Evolutionary conservation across 2,113 vertebrate genomes (phyloP), one percentile per base, ranked within the genome.

Genomic region (Coracopsis vasa): DNA sequence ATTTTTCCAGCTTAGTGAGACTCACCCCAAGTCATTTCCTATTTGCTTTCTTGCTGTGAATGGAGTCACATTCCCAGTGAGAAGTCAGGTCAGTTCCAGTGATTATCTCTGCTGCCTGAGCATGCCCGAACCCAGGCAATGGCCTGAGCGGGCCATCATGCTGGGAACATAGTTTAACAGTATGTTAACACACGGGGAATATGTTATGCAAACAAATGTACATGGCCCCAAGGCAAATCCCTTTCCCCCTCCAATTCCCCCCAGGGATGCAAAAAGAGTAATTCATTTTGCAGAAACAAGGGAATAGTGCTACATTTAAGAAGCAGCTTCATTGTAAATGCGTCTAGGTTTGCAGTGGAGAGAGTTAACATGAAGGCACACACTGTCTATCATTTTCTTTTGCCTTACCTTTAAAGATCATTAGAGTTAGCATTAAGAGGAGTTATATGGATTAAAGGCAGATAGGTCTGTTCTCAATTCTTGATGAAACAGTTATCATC

Each of bases 1-100:
- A 97, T 98, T 98, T 97, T 98, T 95, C 96, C 72, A 21, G 96
- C 89, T 97, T 97, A 97, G 95, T 80, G 72, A 97, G 90, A 91
- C 94, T 97, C 20, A 64, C 97, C 93, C 92, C 20, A 11, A 98
- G 95, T 96, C 95, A 97, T 97, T 98, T 97, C 94, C 97, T 96
- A 91, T 97, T 98, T 97, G 95, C 73, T 97, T 56, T 93, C 97
- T 93, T 94, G 90, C 97, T 98, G 97, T 96, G 96, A 98, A 73
- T 81, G 92, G 93, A 98, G 96, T 87, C 88, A 91, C 89, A 96
- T 88, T 95, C 94, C 88, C 96, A 80, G 87, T 24, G 71, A 96
- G 95, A 92, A 91, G 87, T 69, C 95, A 80, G 47, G 73, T 97
- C 95, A 70, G 87, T 96, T 96, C 87, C 96, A 92, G 77, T 78